Evolutionary conservation across 1,140 invertebrate genomes (phyloP).

Genomic region (Globodera ellingtonae): DNA sequence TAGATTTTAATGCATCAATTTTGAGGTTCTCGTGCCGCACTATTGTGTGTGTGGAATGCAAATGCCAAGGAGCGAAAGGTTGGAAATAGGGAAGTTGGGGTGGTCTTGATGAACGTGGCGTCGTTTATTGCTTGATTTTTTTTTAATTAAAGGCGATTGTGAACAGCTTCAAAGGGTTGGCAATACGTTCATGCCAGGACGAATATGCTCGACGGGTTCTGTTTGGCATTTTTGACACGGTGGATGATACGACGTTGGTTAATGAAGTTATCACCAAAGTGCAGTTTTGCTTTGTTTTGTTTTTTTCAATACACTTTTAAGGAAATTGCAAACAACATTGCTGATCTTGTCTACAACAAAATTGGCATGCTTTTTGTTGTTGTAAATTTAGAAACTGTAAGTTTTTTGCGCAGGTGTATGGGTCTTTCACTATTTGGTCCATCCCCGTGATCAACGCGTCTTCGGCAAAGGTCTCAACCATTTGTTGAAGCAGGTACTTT

Average conservation of each 20-base stretch:
- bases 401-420: constrained; percentile 65
- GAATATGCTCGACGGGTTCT: constrained; percentile 83
- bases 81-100: too few species aligned
- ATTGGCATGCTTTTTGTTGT: constrained; percentile 8
- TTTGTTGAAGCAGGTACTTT: constrained; percentile 39
- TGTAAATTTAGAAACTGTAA: constrained; percentile 45
- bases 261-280: constrained; percentile 75
- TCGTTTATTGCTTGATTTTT: not conserved
- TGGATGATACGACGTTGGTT: constrained; percentile 87
- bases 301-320: constrained; percentile 66
- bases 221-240: constrained; percentile 81
- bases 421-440: constrained; percentile 79
- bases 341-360: constrained; percentile 51
- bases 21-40: constrained; percentile 76
- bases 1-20: not conserved
- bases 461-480: constrained; percentile 45
- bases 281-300: not conserved
- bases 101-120: accelerated
- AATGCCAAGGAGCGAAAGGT: constrained; percentile 73
- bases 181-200: constrained; percentile 78
- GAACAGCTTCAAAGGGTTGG: constrained; percentile 78
- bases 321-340: constrained; percentile 76
- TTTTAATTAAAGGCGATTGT: constrained; percentile 65
- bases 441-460: constrained; percentile 73
- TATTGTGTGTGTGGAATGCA: constrained; percentile 82